Base-by-base conservation (phyloP, 2,113 vertebrate genomes). In the Bujurquina vittata region DNA sequence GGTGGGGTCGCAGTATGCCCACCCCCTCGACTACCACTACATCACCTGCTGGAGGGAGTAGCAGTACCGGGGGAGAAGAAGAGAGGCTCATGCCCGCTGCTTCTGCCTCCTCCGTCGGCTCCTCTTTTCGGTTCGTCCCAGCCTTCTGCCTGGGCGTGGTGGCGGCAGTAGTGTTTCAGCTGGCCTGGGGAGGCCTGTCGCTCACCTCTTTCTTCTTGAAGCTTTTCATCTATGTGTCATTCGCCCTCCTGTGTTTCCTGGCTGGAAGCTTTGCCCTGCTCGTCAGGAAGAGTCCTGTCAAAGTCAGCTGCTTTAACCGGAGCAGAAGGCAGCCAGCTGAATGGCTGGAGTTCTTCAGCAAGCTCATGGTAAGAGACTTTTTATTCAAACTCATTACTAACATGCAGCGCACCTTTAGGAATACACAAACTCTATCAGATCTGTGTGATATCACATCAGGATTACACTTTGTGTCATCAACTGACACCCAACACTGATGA, bases 181-280 rank as follows among this genome's bases (percentile, higher is more conserved):
- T 95, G 79, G 90, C 92, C 49, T 95, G 92, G 85, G 95, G 95
- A 77, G 95, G 94, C 67, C 86, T 95, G 81, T 94, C 89, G 23
- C 89, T 96, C 74, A 95, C 95, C 75, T 95, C 95, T 37, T 93
- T 96, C 84, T 93, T 96, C 87, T 83, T 96, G 40, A 95, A 95
- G 92, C 92, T 96, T 10, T 95, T 96, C 85, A 85, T 96, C 84
- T 96, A 96, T 61, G 88, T 95, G 35, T 95, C 95, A 2, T 96
- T 96, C 86, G 95, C 94, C 20, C 81, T 96, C 33, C 77, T 96
- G 58, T 96, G 96, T 80, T 94, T 96, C 63, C 84, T 96, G 83
- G 88, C 95, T 11, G 96, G 96, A 23, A 93, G 93, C 76, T 88
- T 95, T 46, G 94, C 91, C 10, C 85, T 95, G 67, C 92, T 96